These are phyloP conservation scores for Acanthornis magna DNA, from an alignment of 2,797 vertebrate genomes.

Conservation along the genomic window DNA sequence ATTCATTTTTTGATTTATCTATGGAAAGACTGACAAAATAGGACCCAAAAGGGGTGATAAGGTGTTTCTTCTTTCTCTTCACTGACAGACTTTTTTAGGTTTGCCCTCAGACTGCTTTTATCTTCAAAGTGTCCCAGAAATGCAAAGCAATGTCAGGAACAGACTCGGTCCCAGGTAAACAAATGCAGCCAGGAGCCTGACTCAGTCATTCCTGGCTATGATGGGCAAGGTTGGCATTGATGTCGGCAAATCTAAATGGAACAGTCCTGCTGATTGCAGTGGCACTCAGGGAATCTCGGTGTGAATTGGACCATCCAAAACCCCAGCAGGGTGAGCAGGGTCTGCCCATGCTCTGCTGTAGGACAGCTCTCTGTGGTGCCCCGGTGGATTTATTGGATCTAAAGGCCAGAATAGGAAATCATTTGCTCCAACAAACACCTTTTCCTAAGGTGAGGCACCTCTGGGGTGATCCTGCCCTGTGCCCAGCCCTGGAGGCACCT, in stretches of 20 bases:
- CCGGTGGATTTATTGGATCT: neutral
- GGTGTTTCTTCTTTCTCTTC: neutral
- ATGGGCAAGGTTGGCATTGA: neutral
- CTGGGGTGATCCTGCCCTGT: neutral
- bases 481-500: neutral
- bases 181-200: neutral
- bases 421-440: neutral
- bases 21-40: neutral
- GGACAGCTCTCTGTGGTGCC: neutral
- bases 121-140: slow-evolving; percentile 36
- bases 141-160: neutral
- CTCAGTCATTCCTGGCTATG: neutral
- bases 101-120: neutral
- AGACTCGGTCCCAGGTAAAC: neutral
- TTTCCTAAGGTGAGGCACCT: neutral
- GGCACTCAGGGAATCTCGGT: neutral
- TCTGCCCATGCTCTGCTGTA: neutral
- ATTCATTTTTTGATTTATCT: neutral
- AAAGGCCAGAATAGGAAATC: neutral
- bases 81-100: neutral
- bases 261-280: neutral
- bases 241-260: neutral
- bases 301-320: neutral
- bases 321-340: neutral
- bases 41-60: neutral